Conservation (phyloP, 2,888 invertebrate genomes). For the Troilus luridus region DNA sequence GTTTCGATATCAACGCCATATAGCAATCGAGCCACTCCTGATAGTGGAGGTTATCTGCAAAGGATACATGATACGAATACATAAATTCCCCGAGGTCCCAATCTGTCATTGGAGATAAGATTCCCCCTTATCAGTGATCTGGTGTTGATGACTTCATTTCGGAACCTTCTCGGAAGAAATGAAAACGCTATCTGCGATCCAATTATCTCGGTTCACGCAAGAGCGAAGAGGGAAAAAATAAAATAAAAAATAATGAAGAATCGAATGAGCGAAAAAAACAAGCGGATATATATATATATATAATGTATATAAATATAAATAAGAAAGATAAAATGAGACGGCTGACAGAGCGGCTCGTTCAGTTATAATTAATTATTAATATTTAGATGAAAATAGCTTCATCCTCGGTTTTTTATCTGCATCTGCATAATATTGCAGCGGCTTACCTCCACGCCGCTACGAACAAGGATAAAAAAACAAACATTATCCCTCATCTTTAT, state of each 20-base stretch:
- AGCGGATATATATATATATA: neutral
- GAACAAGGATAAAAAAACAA: neutral
- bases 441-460: neutral
- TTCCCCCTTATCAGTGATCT: neutral
- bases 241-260: neutral
- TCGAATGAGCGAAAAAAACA: neutral
- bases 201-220: constrained; percentile 31
- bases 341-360: neutral
- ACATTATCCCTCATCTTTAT: neutral
- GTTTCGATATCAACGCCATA: neutral
- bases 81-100: constrained; percentile 39
- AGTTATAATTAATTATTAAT: neutral
- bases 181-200: constrained; percentile 28
- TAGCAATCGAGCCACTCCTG: neutral
- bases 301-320: neutral
- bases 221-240: neutral
- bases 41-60: constrained; percentile 5
- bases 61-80: constrained; percentile 13
- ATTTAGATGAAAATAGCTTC: neutral
- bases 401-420: neutral
- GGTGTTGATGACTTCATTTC: constrained; percentile 38
- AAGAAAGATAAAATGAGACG: neutral
- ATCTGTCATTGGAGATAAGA: constrained; percentile 33
- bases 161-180: constrained; percentile 39
- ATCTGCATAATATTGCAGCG: neutral